A percentile compares a stretch with the other conserved stretches of the same genome.
Conservation (phyloP, 2,113 vertebrate species). For the Carassius gibelio region DNA sequence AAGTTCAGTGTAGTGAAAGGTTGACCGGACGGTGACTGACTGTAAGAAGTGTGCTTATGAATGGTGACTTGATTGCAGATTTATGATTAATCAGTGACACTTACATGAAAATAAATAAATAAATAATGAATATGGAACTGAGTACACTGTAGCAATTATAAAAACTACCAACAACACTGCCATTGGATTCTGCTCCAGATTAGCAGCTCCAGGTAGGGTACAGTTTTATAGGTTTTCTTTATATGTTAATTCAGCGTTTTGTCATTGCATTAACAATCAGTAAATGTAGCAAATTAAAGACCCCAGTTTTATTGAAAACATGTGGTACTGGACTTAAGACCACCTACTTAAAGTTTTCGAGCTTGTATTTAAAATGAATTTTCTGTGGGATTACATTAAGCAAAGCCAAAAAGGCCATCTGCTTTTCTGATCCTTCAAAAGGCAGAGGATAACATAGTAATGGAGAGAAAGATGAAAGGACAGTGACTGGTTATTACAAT, state of each 20-base stretch:
- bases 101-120: no score
- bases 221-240: background rate
- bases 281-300: background rate
- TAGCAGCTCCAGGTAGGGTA: background rate
- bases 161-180: background rate
- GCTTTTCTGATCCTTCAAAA: slow-evolving; percentile 38
- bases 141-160: no score
- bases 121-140: no score
- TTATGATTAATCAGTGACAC: no score
- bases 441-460: slow-evolving; percentile 24
- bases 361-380: slow-evolving; percentile 52
- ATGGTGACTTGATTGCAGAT: no score
- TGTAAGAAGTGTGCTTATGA: no score
- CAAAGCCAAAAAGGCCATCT: slow-evolving; percentile 52
- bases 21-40: no score
- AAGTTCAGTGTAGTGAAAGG: no score
- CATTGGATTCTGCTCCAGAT: background rate
- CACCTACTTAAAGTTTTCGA: slow-evolving; percentile 52
- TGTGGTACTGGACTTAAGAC: slow-evolving; percentile 36
- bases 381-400: slow-evolving; percentile 51
- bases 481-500: slow-evolving; percentile 46
- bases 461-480: slow-evolving; percentile 43
- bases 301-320: slow-evolving; percentile 37
- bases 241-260: slow-evolving; percentile 7
- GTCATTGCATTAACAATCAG: background rate